Evolutionary conservation across 2,888 invertebrate genomes (phyloP).

Genomic region (Cosmia pyralina): DNA sequence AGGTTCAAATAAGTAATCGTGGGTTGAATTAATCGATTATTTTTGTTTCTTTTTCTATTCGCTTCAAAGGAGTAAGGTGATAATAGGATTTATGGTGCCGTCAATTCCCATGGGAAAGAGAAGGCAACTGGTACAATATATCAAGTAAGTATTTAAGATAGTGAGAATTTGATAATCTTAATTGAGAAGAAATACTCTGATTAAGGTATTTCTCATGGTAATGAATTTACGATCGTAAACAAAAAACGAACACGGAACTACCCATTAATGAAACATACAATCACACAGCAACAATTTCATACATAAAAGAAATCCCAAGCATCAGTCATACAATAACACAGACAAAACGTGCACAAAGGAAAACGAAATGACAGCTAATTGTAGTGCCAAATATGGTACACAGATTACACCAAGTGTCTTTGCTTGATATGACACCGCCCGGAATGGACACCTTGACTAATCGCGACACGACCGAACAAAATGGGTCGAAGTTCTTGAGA

Average conservation of each 20-base stretch:
- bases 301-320: conserved; percentile 52
- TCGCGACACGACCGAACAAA: conserved; percentile 77
- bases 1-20: conserved; percentile 46
- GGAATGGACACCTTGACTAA: conserved; percentile 88
- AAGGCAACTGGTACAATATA: conserved; percentile 40
- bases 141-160: conserved; percentile 43
- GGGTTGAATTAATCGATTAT: conserved; percentile 60
- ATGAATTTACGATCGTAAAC: conserved; percentile 9
- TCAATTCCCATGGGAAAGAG: conserved; percentile 39
- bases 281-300: conserved; percentile 19
- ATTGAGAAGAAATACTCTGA: conserved; percentile 22
- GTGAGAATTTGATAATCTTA: conserved; percentile 32
- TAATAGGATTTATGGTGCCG: conserved; percentile 58
- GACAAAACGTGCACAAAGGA: conserved; percentile 78
- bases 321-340: conserved; percentile 77
- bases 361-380: conserved; percentile 85
- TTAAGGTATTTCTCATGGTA: conserved; percentile 11
- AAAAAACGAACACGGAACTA: background rate
- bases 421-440: conserved; percentile 79
- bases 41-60: conserved; percentile 41
- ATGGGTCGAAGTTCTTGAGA: conserved; percentile 75
- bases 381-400: conserved; percentile 82
- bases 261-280: conserved; percentile 3
- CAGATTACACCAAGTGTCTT: conserved; percentile 82
- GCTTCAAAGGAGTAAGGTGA: conserved; percentile 48